Conservation (phyloP, 2,113 vertebrate genomes). For the Tonatia bakeri region DNA sequence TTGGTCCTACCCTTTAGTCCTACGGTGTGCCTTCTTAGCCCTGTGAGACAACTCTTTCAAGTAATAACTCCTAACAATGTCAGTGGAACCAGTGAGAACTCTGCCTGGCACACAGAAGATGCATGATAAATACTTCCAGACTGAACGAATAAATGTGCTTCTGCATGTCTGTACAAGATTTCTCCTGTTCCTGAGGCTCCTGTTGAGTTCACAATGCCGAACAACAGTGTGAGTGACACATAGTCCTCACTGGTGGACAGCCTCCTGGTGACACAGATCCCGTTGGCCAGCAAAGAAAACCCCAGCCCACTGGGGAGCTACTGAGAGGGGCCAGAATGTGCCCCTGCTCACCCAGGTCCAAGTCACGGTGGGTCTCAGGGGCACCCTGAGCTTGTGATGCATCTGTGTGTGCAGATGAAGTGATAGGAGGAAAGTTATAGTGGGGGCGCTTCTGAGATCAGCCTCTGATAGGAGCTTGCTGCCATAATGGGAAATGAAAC, state of each 20-base stretch:
- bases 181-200: not conserved
- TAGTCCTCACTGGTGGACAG: not conserved
- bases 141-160: not conserved
- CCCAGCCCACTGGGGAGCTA: not conserved
- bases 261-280: not conserved
- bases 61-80: not conserved
- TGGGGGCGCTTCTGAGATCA: not conserved
- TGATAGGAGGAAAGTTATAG: not conserved
- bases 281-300: not conserved
- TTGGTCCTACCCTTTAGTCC: not conserved
- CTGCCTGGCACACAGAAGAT: not conserved
- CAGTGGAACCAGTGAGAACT: not conserved
- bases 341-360: not conserved
- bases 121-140: not conserved
- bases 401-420: not conserved
- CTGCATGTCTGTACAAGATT: not conserved
- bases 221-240: not conserved
- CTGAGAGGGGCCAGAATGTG: not conserved
- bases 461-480: not conserved
- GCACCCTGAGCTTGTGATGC: not conserved
- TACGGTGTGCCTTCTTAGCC: not conserved
- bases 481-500: not conserved
- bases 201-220: not conserved
- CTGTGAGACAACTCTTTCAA: not conserved
- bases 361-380: not conserved